These are phyloP conservation scores for Zaprionus kolodkinae DNA, from an alignment of 1,140 invertebrate species.

Conservation along the genomic window DNA sequence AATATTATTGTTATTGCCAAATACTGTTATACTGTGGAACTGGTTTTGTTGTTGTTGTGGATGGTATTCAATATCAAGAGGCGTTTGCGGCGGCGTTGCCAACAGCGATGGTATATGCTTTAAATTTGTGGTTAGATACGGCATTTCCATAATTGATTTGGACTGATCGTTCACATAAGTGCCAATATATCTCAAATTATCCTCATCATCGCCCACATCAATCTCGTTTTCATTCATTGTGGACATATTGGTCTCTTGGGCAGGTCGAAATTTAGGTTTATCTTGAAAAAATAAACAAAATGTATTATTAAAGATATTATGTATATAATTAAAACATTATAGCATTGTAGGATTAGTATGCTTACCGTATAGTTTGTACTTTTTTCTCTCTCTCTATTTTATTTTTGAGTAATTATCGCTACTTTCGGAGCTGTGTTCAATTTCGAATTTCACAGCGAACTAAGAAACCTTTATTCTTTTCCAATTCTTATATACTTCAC, in stretches of 20 bases:
- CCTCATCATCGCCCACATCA: background rate
- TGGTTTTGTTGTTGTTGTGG: background rate
- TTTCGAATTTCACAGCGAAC: constrained; percentile 22
- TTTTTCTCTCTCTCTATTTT: background rate
- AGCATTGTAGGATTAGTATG: background rate
- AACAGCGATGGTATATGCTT: constrained; percentile 3
- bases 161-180: background rate
- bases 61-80: background rate
- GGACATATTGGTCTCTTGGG: constrained; percentile 21
- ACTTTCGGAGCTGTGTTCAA: background rate
- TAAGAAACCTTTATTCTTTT: background rate
- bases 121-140: background rate
- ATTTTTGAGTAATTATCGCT: background rate
- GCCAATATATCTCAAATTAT: constrained; percentile 14
- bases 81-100: constrained; percentile 51
- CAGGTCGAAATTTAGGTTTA: background rate
- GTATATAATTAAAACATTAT: background rate
- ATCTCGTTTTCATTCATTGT: background rate
- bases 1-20: too few relatives aligned
- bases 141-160: background rate
- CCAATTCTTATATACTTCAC: constrained; percentile 22
- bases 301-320: background rate
- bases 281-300: background rate
- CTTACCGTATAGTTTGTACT: background rate
- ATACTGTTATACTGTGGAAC: too few relatives aligned